Base-by-base conservation (phyloP, 2,113 vertebrate genomes). In the Brachypodius melanocephalos region DNA sequence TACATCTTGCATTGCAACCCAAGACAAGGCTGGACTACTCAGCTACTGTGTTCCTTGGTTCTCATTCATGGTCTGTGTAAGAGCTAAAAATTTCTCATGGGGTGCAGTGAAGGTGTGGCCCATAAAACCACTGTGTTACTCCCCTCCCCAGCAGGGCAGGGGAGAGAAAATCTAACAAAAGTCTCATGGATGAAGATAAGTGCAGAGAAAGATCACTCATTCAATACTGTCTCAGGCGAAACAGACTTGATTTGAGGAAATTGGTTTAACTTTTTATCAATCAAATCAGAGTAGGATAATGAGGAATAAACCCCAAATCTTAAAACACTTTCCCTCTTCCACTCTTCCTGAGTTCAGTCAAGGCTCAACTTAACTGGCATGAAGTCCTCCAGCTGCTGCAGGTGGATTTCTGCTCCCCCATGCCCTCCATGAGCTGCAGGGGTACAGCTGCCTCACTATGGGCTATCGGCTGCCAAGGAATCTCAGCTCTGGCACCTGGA, bases 41-140 rank as follows among this genome's bases (percentile, higher is more conserved):
- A 16, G 6, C 18, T 80, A 9, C n/a, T 38, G 19, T 0, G 0
- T 48, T 59, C 15, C 34, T 76, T 0, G 0, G 28, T 58, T 85
- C 26, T 42, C 49, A 32, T 21, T 89, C 9, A 6, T 2, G 2
- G 24, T 73, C 17, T 5, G 2, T 9, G 2, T 34, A 67, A 19
- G 9, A 38, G 38, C 51, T 29, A 28, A 38, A 57, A 62, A 22
- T 10, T 46, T 62, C 46, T 62, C 8, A 15, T 13, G 12, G n/a
- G 42, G 15, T 10, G 29, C 48, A 32, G 42, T 34, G 59, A 74
- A 8, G 10, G 8, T 65, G 34, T 65, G 59, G 49, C 19, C 58
- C 22, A n/a, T 46, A 46, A 54, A 63, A 38, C 22, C 49, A 63
- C 17, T 28, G 28, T 48, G 18, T 29, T 51, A 55, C n/a, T 73